Percentiles rank a stretch among this genome's conserved stretches.
phyloP scores from a whole-genome alignment of 2,797 vertebrate genomes.

The Hozukius guyotensis region DNA sequence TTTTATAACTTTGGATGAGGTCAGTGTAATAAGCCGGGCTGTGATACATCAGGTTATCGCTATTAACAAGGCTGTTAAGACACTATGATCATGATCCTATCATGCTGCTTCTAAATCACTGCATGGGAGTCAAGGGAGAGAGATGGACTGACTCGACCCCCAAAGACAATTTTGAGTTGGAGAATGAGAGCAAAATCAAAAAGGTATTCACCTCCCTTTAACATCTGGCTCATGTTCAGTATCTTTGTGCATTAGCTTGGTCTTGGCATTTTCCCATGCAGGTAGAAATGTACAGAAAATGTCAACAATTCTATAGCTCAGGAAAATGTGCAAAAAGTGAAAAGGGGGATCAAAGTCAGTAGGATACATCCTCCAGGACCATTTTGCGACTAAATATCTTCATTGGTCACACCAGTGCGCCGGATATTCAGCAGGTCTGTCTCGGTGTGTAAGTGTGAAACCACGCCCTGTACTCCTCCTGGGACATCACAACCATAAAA shows the following conservation, averaged over 20 bases:
- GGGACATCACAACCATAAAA: too few species aligned
- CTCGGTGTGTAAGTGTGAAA: too few species aligned
- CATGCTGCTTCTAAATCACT: slow-evolving; percentile 50
- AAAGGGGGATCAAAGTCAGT: neutral
- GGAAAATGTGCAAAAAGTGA: neutral
- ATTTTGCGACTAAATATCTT: too few species aligned
- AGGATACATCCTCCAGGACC: neutral
- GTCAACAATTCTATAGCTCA: neutral
- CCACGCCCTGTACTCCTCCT: too few species aligned
- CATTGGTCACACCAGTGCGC: too few species aligned
- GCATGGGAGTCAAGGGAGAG: slow-evolving; percentile 36
- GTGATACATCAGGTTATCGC: slow-evolving; percentile 49
- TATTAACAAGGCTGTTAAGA: slow-evolving; percentile 47
- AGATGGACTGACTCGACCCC: slow-evolving; percentile 8
- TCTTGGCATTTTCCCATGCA: neutral
- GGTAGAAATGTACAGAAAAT: neutral
- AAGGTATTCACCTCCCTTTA: slow-evolving; percentile 13
- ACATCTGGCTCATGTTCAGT: slow-evolving; percentile 9
- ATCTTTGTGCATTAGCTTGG: neutral
- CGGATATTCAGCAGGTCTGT: too few species aligned
- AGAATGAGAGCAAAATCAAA: slow-evolving; percentile 3
- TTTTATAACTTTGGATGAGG: slow-evolving; percentile 53
- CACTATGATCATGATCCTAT: slow-evolving; percentile 25
- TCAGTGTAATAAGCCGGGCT: slow-evolving; percentile 36
- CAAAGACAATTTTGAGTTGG: slow-evolving; percentile 43